Conservation (phyloP, 53 echinoderm and acorn worm species). For the Echinometra lucunter region DNA sequence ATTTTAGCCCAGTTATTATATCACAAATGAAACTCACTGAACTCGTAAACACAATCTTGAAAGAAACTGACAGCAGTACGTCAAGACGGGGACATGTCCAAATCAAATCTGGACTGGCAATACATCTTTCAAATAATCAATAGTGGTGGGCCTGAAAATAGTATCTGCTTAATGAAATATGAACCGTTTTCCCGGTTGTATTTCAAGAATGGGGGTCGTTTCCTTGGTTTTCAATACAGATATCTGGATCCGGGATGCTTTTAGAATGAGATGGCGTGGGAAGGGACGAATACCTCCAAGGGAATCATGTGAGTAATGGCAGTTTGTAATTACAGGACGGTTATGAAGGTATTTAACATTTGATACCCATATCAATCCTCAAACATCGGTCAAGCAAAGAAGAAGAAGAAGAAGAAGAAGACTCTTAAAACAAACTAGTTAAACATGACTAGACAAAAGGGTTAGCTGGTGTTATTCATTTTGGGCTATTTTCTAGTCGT, state of each 20-base stretch:
- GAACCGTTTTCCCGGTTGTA: background rate
- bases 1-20: too few relatives aligned
- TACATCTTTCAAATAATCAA: too few relatives aligned
- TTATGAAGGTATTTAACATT: background rate
- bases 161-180: too few relatives aligned
- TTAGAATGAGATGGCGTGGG: background rate
- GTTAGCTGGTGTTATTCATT: too few relatives aligned
- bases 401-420: background rate
- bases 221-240: background rate
- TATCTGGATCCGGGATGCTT: background rate
- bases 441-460: too few relatives aligned
- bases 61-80: too few relatives aligned
- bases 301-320: background rate
- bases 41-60: too few relatives aligned
- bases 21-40: too few relatives aligned
- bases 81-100: too few relatives aligned
- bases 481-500: too few relatives aligned
- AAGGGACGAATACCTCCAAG: background rate
- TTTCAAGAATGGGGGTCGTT: background rate
- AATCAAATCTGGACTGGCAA: too few relatives aligned
- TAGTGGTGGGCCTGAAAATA: too few relatives aligned
- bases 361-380: background rate
- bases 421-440: background rate
- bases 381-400: background rate
- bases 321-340: background rate